A percentile compares a stretch with the other conserved stretches of the same genome.
phyloP scores from a whole-genome alignment of 1,140 invertebrate species.

The Lepidurus packardi region DNA sequence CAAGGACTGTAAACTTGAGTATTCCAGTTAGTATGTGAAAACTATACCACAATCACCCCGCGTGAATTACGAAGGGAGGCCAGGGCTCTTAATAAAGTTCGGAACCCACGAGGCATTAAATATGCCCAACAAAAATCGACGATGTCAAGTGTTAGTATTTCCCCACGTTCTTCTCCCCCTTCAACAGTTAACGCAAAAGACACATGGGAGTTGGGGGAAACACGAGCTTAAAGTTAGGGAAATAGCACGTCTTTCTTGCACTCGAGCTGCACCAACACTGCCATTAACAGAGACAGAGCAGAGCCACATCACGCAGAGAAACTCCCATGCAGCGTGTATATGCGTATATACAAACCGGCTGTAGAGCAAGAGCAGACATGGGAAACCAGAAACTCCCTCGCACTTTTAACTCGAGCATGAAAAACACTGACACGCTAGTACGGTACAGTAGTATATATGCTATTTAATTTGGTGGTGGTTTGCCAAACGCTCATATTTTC shows the following conservation, averaged over 20 bases:
- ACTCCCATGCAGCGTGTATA: background rate
- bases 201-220: background rate
- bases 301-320: background rate
- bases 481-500: conserved; percentile 6
- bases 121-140: too few relatives aligned
- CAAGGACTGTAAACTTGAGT: too few relatives aligned
- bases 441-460: too few relatives aligned
- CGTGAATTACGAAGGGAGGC: too few relatives aligned
- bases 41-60: too few relatives aligned
- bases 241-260: background rate
- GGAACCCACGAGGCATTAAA: too few relatives aligned
- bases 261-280: conserved; percentile 12
- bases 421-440: background rate
- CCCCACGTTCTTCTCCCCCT: background rate
- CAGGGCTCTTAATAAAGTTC: too few relatives aligned
- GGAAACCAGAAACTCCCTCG: background rate
- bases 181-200: background rate
- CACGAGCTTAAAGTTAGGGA: background rate
- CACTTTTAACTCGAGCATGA: conserved; percentile 4
- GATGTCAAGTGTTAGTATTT: background rate
- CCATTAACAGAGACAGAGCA: conserved; percentile 8
- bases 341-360: background rate
- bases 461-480: background rate
- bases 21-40: too few relatives aligned
- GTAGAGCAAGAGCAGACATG: background rate